Percentiles rank a stretch among this genome's conserved stretches.
These are phyloP conservation scores for Chrysaora quinquecirrha DNA, from an alignment of 30 jellyfish, hydroid and myxozoan species.

Conservation along the genomic window DNA sequence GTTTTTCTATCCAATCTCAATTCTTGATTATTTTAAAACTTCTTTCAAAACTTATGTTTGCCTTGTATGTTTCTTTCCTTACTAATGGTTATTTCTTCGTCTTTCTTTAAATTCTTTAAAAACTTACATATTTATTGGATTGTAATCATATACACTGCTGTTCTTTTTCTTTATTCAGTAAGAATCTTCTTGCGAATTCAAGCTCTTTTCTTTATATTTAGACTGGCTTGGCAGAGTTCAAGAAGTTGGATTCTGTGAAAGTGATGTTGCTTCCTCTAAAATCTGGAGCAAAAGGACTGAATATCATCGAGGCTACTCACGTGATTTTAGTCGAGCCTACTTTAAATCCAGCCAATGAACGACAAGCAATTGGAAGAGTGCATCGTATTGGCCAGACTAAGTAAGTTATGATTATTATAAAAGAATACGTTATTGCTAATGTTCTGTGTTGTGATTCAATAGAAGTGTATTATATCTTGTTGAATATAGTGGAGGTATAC, in stretches of 20 bases:
- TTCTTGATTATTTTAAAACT: too few species aligned
- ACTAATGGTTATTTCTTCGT: too few species aligned
- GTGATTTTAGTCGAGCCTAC: constrained; percentile 90
- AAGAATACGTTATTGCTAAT: background rate
- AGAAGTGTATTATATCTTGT: too few species aligned
- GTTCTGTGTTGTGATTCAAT: background rate
- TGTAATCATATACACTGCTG: too few species aligned
- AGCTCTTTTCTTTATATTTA: background rate
- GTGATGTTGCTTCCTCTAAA: constrained; percentile 86
- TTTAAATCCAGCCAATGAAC: constrained; percentile 85
- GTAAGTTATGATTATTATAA: constrained; percentile 28
- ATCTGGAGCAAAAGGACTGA: constrained; percentile 86
- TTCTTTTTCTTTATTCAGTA: too few species aligned
- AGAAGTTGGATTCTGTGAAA: constrained; percentile 44
- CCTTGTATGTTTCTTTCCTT: too few species aligned
- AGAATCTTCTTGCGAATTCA: too few species aligned
- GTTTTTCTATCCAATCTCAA: too few species aligned
- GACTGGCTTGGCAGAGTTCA: constrained; percentile 70
- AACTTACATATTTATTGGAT: too few species aligned
- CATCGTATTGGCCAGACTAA: constrained; percentile 96
- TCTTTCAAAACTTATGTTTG: too few species aligned
- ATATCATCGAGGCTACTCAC: constrained; percentile 90
- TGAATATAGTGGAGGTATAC: too few species aligned
- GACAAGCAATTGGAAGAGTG: constrained; percentile 94
- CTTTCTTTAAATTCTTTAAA: too few species aligned